These are phyloP conservation scores for Hydra vulgaris DNA, from an alignment of 30 jellyfish, hydroid and myxozoan genomes.

Conservation along the genomic window DNA sequence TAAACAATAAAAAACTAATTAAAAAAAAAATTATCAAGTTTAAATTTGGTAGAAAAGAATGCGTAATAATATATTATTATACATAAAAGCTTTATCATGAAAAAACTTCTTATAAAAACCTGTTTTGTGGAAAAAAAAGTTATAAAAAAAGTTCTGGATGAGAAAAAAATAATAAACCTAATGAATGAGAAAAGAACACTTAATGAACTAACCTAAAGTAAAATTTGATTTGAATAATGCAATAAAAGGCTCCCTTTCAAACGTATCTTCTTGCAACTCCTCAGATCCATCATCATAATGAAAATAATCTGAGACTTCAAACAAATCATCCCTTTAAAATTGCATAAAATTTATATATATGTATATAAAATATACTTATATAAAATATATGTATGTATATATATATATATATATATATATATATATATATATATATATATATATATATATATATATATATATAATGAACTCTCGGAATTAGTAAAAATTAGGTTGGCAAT, in stretches of 20 bases:
- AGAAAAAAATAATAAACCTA: no score
- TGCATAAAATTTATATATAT: not conserved
- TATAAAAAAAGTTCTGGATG: not conserved
- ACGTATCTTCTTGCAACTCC: conserved; percentile 22
- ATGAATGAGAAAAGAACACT: no score
- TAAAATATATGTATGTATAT: no score
- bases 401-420: no score
- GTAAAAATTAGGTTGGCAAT: no score
- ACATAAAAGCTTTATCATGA: not conserved
- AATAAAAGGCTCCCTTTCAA: conserved; percentile 32
- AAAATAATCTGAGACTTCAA: conserved; percentile 11
- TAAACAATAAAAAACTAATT: not conserved
- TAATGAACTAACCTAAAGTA: conserved; percentile 18
- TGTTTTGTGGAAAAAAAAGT: not conserved
- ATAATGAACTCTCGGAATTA: no score
- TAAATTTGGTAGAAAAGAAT: not conserved
- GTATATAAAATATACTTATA: no score
- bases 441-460: no score
- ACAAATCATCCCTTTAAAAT: conserved; percentile 15
- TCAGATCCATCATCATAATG: conserved; percentile 34
- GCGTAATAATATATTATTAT: no score
- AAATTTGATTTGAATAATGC: not conserved
- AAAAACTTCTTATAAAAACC: not conserved
- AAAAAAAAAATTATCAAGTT: not conserved
- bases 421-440: no score